Conservation (phyloP, 2,113 vertebrate species). For the Orycteropus afer region DNA sequence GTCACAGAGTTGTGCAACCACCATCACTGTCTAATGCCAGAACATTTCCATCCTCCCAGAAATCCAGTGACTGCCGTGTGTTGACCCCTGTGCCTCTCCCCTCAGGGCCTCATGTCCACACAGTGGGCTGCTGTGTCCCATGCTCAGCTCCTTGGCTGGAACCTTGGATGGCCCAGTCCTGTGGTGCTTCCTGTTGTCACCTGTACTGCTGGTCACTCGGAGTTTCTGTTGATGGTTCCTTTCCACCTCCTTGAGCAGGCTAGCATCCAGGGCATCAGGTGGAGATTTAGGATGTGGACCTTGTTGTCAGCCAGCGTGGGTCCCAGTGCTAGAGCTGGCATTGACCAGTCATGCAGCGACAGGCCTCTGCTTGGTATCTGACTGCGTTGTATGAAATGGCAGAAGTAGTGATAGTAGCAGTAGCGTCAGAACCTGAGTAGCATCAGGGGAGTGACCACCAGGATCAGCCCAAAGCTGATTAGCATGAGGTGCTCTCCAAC, state of each 20-base stretch:
- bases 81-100: background rate
- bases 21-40: background rate
- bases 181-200: background rate
- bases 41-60: background rate
- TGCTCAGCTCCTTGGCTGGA: background rate
- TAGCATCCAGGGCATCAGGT: background rate
- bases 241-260: background rate
- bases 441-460: too few relatives aligned
- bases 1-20: too few relatives aligned
- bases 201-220: background rate
- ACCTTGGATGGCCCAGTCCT: too few relatives aligned
- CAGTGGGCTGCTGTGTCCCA: fast-evolving
- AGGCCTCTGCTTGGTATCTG: background rate
- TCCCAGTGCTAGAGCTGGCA: background rate
- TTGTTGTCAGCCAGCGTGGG: background rate
- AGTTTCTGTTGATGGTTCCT: background rate
- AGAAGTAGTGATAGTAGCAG: too few relatives aligned
- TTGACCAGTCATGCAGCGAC: background rate
- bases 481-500: too few relatives aligned
- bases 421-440: too few relatives aligned
- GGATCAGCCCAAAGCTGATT: too few relatives aligned
- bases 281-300: background rate
- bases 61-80: background rate
- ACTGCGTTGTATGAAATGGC: background rate
- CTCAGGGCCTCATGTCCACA: background rate